A percentile compares a stretch with the other conserved stretches of the same genome.
Conservation (phyloP, 2,888 invertebrate genomes). For the Scaptomyza caliginosa region DNA sequence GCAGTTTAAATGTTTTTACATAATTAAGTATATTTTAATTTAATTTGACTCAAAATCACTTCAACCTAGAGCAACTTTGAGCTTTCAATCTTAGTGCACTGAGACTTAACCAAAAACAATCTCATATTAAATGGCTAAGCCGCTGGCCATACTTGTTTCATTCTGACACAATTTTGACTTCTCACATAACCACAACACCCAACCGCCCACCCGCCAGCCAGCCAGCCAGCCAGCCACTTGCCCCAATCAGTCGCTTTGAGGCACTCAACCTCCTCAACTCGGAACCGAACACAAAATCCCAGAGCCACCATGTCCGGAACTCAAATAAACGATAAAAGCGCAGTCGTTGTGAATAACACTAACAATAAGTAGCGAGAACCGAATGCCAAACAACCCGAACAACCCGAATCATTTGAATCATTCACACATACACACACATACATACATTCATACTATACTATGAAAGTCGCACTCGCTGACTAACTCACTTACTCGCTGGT, state of each 20-base stretch:
- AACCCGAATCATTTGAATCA: neutral
- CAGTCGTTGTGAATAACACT: slow-evolving; percentile 78
- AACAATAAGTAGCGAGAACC: slow-evolving; percentile 75
- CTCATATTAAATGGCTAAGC: slow-evolving; percentile 24
- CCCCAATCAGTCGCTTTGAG: slow-evolving; percentile 42
- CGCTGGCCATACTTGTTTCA: slow-evolving; percentile 28
- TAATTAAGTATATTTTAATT: no score
- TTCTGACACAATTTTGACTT: slow-evolving; percentile 59
- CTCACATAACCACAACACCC: slow-evolving; percentile 23
- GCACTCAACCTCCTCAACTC: slow-evolving; percentile 11
- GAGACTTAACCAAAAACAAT: slow-evolving; percentile 1
- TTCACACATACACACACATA: neutral
- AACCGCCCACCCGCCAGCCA: slow-evolving; percentile 14
- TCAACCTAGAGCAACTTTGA: neutral
- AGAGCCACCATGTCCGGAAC: slow-evolving; percentile 57
- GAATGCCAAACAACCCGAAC: neutral
- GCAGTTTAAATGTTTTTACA: no score
- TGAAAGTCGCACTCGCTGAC: slow-evolving; percentile 55
- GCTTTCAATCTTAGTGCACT: neutral
- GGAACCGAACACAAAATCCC: slow-evolving; percentile 45
- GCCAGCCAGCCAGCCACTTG: slow-evolving; percentile 54
- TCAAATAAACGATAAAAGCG: slow-evolving; percentile 78
- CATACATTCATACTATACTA: neutral
- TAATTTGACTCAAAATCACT: no score
- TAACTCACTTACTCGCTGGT: slow-evolving; percentile 43